Percentiles rank a stretch among this genome's conserved stretches.
Conservation (phyloP, 37 sponge, comb jelly and placozoan species). For the Eunapius fragilis region DNA sequence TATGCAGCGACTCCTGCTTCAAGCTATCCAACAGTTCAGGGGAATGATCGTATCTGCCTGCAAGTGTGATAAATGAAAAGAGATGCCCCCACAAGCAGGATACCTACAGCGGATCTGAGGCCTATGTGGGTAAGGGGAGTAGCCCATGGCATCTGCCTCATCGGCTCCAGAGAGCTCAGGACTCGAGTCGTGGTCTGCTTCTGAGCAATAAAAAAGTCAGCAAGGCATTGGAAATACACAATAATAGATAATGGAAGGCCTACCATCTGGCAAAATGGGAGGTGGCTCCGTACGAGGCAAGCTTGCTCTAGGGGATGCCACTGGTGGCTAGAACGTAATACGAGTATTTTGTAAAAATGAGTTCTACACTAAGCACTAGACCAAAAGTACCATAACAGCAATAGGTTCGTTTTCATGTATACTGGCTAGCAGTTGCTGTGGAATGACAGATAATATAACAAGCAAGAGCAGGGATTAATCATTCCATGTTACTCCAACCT, state of each 20-base stretch:
- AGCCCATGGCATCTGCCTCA: constrained; percentile 6
- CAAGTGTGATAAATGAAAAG: constrained; percentile 4
- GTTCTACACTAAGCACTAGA: not conserved
- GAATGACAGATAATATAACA: not conserved
- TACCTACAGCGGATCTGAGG: constrained; percentile 43
- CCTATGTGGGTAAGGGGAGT: constrained; percentile 29
- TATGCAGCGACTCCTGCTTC: constrained; percentile 1
- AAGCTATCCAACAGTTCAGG: constrained; percentile 35
- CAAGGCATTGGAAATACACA: not conserved
- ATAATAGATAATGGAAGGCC: not conserved
- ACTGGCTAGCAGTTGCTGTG: not conserved
- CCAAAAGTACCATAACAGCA: not conserved
- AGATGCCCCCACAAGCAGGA: not conserved
- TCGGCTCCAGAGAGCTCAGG: not conserved
- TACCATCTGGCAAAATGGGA: not conserved
- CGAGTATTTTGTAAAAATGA: not conserved
- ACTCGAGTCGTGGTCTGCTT: not conserved
- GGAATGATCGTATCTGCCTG: constrained; percentile 52
- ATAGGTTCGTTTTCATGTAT: not conserved
- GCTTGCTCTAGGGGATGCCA: not conserved
- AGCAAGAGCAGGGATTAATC: not conserved
- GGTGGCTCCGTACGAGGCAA: not conserved
- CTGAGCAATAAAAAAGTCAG: not conserved
- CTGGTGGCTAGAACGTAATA: not conserved
- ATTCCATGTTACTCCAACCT: not conserved